Conservation (phyloP, 1,140 invertebrate genomes). For the Drosophila pandora region DNA sequence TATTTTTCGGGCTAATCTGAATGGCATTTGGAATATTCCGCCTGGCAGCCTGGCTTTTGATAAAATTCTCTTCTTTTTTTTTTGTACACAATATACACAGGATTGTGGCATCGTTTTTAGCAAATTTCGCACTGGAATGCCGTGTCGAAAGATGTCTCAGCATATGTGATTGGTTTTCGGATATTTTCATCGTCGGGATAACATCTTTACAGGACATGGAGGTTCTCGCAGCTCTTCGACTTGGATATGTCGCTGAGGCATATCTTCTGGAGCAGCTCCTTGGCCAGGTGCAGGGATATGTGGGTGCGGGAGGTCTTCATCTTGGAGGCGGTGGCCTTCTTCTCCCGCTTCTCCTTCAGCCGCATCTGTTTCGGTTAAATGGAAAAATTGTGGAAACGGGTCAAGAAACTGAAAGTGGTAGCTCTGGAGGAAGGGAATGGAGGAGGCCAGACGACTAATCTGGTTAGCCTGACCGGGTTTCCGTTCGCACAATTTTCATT, state of each 20-base stretch:
- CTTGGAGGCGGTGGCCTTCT: slow-evolving; percentile 87
- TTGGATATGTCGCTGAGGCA: slow-evolving; percentile 93
- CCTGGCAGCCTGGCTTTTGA: slow-evolving; percentile 33
- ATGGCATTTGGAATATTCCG: slow-evolving; percentile 44
- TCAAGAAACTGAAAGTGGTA: not conserved
- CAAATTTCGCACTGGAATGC: slow-evolving; percentile 13
- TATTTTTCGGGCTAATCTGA: slow-evolving; percentile 14
- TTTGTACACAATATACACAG: slow-evolving; percentile 23
- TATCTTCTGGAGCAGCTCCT: slow-evolving; percentile 93
- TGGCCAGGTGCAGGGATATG: slow-evolving; percentile 89
- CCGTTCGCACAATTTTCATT: slow-evolving; percentile 68
- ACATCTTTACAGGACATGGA: slow-evolving; percentile 91
- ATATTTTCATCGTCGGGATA: not conserved
- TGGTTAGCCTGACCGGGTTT: slow-evolving; percentile 30
- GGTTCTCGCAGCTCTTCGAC: slow-evolving; percentile 95
- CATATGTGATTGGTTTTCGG: slow-evolving; percentile 21
- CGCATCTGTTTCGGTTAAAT: slow-evolving; percentile 86
- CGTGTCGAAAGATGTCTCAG: slow-evolving; percentile 15
- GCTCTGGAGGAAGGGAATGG: not conserved
- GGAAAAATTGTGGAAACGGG: not conserved
- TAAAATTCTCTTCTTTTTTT: slow-evolving; percentile 27
- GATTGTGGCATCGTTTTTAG: slow-evolving; percentile 19
- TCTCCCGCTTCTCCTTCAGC: slow-evolving; percentile 89
- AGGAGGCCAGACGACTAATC: slow-evolving; percentile 27
- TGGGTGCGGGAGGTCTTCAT: slow-evolving; percentile 88